These are phyloP conservation scores for Aphaenogaster ashmeadi DNA, from an alignment of 1,140 invertebrate species.

Conservation along the genomic window DNA sequence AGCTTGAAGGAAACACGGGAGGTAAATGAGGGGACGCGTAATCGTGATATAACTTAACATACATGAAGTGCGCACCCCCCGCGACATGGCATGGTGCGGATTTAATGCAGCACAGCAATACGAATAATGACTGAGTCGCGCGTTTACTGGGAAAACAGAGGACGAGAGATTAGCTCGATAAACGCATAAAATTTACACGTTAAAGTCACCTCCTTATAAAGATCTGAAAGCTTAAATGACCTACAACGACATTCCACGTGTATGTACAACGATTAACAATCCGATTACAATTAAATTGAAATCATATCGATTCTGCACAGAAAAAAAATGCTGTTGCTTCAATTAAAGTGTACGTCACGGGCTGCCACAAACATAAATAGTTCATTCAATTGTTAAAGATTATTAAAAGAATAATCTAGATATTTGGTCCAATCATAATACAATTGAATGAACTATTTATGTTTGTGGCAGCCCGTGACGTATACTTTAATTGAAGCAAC, in stretches of 20 bases:
- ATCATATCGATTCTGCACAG: neutral
- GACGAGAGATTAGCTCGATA: neutral
- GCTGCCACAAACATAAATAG: no score
- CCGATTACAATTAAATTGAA: neutral
- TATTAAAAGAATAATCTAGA: no score
- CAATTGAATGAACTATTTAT: no score
- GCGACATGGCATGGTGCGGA: neutral
- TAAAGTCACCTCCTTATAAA: neutral
- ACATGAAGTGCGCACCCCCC: slow-evolving; percentile 22
- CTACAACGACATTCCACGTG: neutral
- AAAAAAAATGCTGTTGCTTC: no score
- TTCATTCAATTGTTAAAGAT: no score
- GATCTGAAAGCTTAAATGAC: neutral
- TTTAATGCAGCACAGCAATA: slow-evolving; percentile 31
- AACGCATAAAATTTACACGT: neutral
- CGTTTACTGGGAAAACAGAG: slow-evolving; percentile 25
- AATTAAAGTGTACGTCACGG: no score
- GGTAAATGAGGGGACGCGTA: slow-evolving; percentile 48
- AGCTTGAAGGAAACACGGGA: slow-evolving; percentile 6
- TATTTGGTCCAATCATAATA: no score
- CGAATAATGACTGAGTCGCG: slow-evolving; percentile 32
- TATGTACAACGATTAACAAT: neutral
- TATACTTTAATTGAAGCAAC: no score
- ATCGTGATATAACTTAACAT: slow-evolving; percentile 50
- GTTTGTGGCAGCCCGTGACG: no score